Evolutionary conservation across 2,797 vertebrate species (phyloP).

Genomic region (Eidolon dupreanum): DNA sequence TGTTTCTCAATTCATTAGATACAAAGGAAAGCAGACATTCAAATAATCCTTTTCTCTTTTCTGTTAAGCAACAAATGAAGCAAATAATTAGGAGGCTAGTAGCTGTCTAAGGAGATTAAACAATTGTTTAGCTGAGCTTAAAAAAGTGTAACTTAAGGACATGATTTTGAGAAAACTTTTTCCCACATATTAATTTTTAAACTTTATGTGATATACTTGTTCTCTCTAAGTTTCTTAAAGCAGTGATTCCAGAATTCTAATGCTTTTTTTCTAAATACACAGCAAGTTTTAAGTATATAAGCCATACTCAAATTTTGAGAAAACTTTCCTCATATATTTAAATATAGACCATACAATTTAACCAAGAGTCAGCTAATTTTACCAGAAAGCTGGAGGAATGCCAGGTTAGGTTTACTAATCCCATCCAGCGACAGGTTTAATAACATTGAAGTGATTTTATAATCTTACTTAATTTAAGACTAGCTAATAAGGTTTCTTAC

Average conservation of each 20-base stretch:
- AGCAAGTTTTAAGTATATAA: too few species aligned
- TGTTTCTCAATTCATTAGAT: conserved; percentile 52
- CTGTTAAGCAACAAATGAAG: conserved; percentile 68
- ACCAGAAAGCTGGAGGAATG: background rate
- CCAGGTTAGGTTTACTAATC: background rate
- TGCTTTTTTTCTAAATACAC: background rate
- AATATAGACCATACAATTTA: background rate
- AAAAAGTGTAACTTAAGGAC: conserved; percentile 28
- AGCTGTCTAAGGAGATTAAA: conserved; percentile 57
- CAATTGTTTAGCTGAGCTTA: conserved; percentile 41
- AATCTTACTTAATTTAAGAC: background rate
- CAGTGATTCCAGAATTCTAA: background rate
- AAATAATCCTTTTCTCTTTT: conserved; percentile 56
- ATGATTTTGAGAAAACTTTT: background rate
- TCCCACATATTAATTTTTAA: conserved; percentile 27
- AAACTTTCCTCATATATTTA: background rate
- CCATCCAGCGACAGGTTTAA: background rate
- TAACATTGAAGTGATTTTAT: background rate
- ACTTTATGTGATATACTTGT: background rate
- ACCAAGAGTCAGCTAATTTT: background rate
- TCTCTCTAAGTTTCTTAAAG: background rate
- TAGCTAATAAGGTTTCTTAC: background rate
- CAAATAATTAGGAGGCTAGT: conserved; percentile 61
- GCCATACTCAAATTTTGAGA: too few species aligned
- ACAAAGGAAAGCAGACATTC: conserved; percentile 47